Conservation (phyloP, 1,140 invertebrate species). For the Homalodisca vitripennis region DNA sequence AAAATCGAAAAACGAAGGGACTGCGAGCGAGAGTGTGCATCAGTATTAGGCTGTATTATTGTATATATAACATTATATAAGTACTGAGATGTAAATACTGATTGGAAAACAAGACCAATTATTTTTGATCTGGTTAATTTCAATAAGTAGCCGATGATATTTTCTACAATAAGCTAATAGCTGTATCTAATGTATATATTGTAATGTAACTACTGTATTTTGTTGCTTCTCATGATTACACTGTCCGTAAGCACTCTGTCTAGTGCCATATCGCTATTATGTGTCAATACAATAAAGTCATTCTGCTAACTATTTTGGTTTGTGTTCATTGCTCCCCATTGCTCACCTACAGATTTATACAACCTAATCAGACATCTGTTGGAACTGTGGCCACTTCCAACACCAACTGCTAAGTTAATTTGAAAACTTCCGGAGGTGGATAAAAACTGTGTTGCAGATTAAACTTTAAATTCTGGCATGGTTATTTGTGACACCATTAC, state of each 20-base stretch:
- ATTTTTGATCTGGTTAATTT: constrained; percentile 17
- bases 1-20: background rate
- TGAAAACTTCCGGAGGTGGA: too few species aligned
- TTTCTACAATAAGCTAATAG: constrained; percentile 8
- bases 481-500: too few species aligned
- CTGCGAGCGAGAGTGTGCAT: background rate
- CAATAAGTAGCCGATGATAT: background rate
- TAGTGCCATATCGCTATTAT: constrained; percentile 17
- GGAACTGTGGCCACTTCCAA: too few species aligned
- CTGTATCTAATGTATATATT: constrained; percentile 12
- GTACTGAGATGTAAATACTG: background rate
- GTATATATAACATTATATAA: background rate
- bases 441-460: too few species aligned
- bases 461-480: too few species aligned
- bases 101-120: constrained; percentile 15
- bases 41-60: constrained; percentile 20
- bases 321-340: too few species aligned
- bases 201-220: constrained; percentile 15
- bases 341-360: too few species aligned
- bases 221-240: constrained; percentile 5
- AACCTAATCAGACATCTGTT: too few species aligned
- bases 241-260: constrained; percentile 13
- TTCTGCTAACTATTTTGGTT: constrained; percentile 8
- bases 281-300: constrained; percentile 16
- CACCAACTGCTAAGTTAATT: too few species aligned